Evolutionary conservation across 1,140 invertebrate species (phyloP), one percentile per base, ranked within the genome.

Genomic region (Eupristina koningsbergeri): DNA sequence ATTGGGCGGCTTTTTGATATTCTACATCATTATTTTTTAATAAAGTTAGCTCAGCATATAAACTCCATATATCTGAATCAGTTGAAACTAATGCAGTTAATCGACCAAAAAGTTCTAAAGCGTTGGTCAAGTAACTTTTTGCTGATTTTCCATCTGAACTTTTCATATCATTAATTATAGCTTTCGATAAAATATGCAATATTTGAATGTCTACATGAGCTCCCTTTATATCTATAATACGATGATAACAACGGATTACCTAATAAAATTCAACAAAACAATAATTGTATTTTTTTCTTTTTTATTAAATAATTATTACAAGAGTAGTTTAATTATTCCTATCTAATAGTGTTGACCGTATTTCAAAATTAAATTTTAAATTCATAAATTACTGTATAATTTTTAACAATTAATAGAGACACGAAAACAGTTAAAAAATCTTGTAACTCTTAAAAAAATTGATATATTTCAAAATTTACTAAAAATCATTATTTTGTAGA

Each of bases 221-320:
- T 79, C 94, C 94, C 92, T 96, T 97, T 3, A 99, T 90, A 88
- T 99, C 97, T 26, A 98, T 90, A 31, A 96, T 91, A 39, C 97
- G 94, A 91, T 98, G 96, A 88, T 97, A 97, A 0, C 97, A 95
- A 82, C 94, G 93, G 74, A 99, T 95, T 0, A 96, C 96, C 91
- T 95, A 91, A 50, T 15, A 58, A 91, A 81, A 73, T 75, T 76
- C 26, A 50, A 78, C 8, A 39, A 26, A 9, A 53, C 19, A 53
- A 53, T 17, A 45, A 73, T 67, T 7, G 64, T 80, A 71, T 71
- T 34, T 81, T 58, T 11, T 61, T 80, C 39, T 41, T 50, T 53
- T n/a, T n/a, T n/a, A n/a, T n/a, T n/a, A n/a, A n/a, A n/a, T n/a
- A n/a, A n/a, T n/a, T n/a, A n/a, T n/a, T n/a, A n/a, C n/a, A n/a